Evolutionary conservation across 2,113 vertebrate species (phyloP).

Genomic region (Channa maculata): DNA sequence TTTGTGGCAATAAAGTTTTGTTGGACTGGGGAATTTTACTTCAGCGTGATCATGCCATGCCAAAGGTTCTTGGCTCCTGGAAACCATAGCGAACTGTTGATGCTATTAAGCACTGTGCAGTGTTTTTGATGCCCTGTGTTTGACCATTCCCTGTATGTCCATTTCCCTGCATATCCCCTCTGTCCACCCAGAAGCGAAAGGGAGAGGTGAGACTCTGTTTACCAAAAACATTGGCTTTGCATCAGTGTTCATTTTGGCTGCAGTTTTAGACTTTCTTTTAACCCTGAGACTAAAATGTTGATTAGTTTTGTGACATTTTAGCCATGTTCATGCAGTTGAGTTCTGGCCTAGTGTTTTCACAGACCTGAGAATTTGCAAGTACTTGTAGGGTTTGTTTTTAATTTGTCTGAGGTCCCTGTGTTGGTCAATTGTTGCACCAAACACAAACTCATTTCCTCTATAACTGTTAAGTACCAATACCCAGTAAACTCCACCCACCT

Average conservation of each 20-base stretch:
- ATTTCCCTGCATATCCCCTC: conserved; percentile 54
- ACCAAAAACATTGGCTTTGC: conserved; percentile 65
- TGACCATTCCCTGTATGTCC: conserved; percentile 75
- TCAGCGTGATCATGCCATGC: background rate
- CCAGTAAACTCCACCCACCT: conserved; percentile 18
- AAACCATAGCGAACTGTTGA: background rate
- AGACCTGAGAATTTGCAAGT: conserved; percentile 35
- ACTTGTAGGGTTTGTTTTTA: background rate
- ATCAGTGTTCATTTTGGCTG: conserved; percentile 65
- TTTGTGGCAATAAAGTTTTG: background rate
- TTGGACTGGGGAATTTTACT: background rate
- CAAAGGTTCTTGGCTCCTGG: background rate
- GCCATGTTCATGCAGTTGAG: conserved; percentile 31
- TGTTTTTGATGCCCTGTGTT: conserved; percentile 66
- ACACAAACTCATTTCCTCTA: background rate
- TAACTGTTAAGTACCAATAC: background rate
- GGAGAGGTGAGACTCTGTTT: conserved; percentile 75
- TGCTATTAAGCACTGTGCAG: conserved; percentile 2
- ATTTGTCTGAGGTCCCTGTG: background rate
- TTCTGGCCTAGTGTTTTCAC: background rate
- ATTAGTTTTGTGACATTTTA: conserved; percentile 60
- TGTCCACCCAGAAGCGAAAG: conserved; percentile 74
- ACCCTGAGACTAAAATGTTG: conserved; percentile 68
- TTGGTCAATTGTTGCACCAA: conserved; percentile 1
- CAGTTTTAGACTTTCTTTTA: conserved; percentile 44